Conservation (phyloP, 2,888 invertebrate genomes). For the Lottia gigantea region DNA sequence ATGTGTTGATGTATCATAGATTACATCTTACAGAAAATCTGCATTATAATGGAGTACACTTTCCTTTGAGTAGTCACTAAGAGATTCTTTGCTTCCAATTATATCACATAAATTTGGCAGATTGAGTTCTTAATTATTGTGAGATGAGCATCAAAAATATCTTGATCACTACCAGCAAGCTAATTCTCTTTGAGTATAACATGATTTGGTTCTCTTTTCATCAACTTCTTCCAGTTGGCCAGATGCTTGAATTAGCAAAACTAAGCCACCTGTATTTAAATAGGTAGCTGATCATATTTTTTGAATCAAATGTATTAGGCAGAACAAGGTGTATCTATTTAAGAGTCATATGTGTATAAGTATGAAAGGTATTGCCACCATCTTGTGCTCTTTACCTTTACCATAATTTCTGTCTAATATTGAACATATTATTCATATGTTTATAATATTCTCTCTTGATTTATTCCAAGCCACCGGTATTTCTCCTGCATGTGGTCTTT, state of each 20-base stretch:
- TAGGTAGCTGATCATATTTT: not conserved
- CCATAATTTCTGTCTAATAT: not conserved
- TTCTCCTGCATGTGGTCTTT: too few relatives aligned
- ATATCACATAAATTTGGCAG: too few relatives aligned
- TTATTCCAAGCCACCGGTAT: too few relatives aligned
- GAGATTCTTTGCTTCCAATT: too few relatives aligned
- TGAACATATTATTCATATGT: too few relatives aligned
- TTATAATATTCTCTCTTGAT: too few relatives aligned
- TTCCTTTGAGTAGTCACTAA: too few relatives aligned
- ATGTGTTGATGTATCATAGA: too few relatives aligned
- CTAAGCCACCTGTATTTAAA: not conserved
- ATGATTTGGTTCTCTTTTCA: conserved; percentile 5
- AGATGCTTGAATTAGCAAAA: not conserved
- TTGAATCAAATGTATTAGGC: not conserved
- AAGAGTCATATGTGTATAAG: not conserved
- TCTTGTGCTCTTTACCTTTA: conserved; percentile 1
- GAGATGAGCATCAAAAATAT: too few relatives aligned
- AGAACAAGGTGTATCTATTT: not conserved
- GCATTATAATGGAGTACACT: too few relatives aligned
- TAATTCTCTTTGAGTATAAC: not conserved
- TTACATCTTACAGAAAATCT: too few relatives aligned
- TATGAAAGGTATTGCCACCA: not conserved
- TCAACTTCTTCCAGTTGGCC: not conserved
- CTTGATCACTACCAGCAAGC: not conserved
- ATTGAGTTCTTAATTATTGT: too few relatives aligned